phyloP scores from a whole-genome alignment of 2,113 vertebrate species.

The Peucedramus taeniatus region DNA sequence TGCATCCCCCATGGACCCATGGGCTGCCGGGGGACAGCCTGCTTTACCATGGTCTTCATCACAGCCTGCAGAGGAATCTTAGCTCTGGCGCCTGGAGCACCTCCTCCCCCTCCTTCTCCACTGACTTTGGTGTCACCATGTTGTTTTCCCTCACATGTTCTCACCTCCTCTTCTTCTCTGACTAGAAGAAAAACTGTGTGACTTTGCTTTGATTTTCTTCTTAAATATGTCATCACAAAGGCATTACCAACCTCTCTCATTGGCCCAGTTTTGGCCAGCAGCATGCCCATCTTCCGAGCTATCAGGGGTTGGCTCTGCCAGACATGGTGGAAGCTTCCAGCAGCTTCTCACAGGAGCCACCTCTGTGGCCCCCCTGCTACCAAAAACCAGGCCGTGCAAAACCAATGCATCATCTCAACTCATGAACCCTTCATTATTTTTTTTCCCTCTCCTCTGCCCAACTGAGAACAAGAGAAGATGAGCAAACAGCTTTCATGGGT shows the following conservation, averaged over 20 bases:
- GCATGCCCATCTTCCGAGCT: neutral
- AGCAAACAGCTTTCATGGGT: neutral
- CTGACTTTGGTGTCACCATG: neutral
- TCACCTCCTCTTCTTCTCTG: neutral
- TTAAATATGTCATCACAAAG: neutral
- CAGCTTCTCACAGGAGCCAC: neutral
- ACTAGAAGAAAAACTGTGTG: neutral
- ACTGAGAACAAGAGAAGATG: neutral
- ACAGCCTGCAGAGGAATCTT: neutral
- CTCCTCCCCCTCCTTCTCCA: neutral
- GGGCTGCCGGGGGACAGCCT: neutral
- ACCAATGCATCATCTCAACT: neutral
- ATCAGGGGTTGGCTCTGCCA: neutral
- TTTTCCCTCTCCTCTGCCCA: neutral
- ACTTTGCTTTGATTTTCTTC: neutral
- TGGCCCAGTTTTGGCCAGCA: neutral
- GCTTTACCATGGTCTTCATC: neutral
- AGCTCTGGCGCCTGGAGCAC: neutral
- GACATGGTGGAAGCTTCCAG: neutral
- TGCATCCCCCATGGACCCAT: neutral
- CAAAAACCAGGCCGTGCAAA: neutral
- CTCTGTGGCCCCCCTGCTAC: neutral
- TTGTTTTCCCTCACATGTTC: neutral
- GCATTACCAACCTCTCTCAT: neutral
- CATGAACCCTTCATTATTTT: neutral